Evolutionary conservation across 1,140 invertebrate genomes (phyloP).

Genomic region (Euura lappo): DNA sequence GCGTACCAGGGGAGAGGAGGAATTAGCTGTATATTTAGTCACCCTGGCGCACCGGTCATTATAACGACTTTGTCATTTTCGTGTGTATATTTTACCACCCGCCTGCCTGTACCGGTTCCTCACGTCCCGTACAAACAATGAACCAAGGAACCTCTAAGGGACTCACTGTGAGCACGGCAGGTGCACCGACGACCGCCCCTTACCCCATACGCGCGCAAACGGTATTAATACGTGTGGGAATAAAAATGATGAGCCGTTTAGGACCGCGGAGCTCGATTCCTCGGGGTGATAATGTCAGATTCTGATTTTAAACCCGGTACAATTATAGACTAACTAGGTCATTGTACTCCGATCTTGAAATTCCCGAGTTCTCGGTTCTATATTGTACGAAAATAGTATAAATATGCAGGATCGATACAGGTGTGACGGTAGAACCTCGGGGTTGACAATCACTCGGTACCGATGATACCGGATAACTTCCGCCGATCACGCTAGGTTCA

Average conservation of each 20-base stretch:
- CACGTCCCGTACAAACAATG: neutral
- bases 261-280: no score
- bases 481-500: no score
- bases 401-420: no score
- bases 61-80: slow-evolving; percentile 19
- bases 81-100: slow-evolving; percentile 10
- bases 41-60: neutral
- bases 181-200: no score
- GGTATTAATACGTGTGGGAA: no score
- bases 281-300: neutral
- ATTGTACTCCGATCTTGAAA: neutral
- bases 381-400: no score
- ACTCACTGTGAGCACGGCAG: neutral
- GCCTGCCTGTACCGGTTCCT: slow-evolving; percentile 13
- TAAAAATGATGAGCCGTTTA: no score
- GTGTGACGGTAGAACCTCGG: no score
- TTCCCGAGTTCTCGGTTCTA: no score
- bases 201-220: no score
- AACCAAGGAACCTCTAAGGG: neutral
- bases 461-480: no score
- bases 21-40: neutral
- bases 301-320: neutral
- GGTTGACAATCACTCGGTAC: no score
- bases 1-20: neutral
- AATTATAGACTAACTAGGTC: slow-evolving; percentile 2